Base-by-base conservation (phyloP, 1,140 invertebrate species). In the Drosophila ambigua region DNA sequence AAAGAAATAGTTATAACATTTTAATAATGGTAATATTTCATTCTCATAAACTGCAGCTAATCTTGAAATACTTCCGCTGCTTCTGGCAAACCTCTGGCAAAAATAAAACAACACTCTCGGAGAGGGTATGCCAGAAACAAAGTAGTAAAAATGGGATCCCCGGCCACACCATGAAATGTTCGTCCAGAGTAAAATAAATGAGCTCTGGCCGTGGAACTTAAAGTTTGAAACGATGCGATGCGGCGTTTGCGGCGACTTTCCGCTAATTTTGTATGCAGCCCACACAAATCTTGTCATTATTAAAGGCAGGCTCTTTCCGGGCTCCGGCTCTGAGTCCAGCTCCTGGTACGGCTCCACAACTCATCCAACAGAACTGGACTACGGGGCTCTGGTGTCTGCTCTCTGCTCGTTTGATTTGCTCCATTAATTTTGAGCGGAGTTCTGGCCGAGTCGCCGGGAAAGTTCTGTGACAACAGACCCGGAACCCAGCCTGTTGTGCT, bases 201-300 rank as follows among this genome's bases (percentile, higher is more conserved):
- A 75, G 69, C 59, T 59, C 46, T 35, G 67, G 31, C 45, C 54
- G 15, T 41, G 50, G 48, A 79, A 77, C 60, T 62, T 65, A 51
- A 46, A 71, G 65, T 67, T 60, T 60, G 39, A 53, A 52, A 24
- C 13, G 15, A 43, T 54, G 59, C 61, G 60, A 65, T 63, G 46
- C 49, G 23, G 23, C 9, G 3, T 39, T 39, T 16, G 48, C 50
- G 49, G 53, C 68, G 45, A 45, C 45, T 54, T 31, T 13, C 48
- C n/a, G 61, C 77, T 85, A 84, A 84, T 84, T 85, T 81, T 58
- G 74, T 78, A 85, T 85, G 82, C 81, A 61, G 55, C 78, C 57
- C 82, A 71, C 82, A 85, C 82, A 87, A 85, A 85, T 85, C 81
- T 87, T 65, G 77, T 75, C 77, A 87, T 85, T 85, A 87, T 87